A percentile compares a stretch with the other conserved stretches of the same genome.
phyloP scores from a whole-genome alignment of 1,140 invertebrate species.

The Bombus waltoni region DNA sequence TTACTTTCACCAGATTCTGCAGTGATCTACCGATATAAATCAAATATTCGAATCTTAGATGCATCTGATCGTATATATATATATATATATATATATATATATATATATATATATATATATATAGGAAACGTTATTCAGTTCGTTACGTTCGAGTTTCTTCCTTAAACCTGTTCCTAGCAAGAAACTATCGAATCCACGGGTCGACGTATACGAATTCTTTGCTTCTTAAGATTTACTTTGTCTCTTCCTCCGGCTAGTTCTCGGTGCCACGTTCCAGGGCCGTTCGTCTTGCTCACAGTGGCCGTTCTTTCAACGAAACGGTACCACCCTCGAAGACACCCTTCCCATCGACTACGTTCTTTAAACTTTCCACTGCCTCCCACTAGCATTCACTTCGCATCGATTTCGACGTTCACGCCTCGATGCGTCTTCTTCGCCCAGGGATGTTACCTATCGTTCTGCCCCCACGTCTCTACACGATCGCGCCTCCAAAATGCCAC shows the following conservation, averaged over 20 bases:
- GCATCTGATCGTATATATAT: not conserved
- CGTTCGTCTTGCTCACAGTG: slow-evolving; percentile 20
- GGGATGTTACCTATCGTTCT: slow-evolving; percentile 53
- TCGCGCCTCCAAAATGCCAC: slow-evolving; percentile 54
- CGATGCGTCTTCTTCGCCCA: slow-evolving; percentile 52
- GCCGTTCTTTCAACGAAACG: slow-evolving; percentile 41
- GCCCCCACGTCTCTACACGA: slow-evolving; percentile 29
- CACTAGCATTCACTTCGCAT: slow-evolving; percentile 60
- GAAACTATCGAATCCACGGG: slow-evolving; percentile 11
- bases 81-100: too few species aligned
- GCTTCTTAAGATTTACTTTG: slow-evolving; percentile 49
- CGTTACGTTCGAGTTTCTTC: slow-evolving; percentile 22
- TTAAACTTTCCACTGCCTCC: slow-evolving; percentile 63
- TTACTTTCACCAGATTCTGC: too few species aligned
- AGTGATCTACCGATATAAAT: not conserved
- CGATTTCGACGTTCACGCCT: slow-evolving; percentile 65
- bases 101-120: too few species aligned
- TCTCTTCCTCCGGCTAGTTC: slow-evolving; percentile 20
- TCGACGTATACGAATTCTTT: slow-evolving; percentile 51
- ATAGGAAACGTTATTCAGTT: not conserved
- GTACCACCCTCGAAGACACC: slow-evolving; percentile 42
- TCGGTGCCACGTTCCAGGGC: not conserved
- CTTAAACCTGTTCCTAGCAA: not conserved
- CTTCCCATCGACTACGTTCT: slow-evolving; percentile 55
- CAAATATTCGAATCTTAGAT: not conserved